phyloP scores from a whole-genome alignment of 2,797 vertebrate species.

The Fratercula arctica region DNA sequence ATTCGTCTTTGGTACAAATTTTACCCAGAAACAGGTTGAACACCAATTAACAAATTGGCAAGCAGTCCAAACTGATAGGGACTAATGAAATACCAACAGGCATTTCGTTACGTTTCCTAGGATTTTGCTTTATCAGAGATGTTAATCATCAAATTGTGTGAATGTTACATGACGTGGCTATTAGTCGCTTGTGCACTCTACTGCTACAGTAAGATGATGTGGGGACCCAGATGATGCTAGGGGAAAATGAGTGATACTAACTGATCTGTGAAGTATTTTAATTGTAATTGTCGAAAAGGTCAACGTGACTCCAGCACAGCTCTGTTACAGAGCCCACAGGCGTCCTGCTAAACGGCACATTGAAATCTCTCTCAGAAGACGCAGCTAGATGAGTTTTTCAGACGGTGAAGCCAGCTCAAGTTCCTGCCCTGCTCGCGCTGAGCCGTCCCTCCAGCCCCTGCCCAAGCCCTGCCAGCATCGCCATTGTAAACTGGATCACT shows the following conservation, averaged over 20 bases:
- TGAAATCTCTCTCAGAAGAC: not conserved
- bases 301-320: not conserved
- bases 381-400: not conserved
- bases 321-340: not conserved
- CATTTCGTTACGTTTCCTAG: not conserved
- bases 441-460: not conserved
- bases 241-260: not conserved
- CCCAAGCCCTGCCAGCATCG: not conserved
- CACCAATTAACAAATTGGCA: not conserved
- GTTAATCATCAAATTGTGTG: not conserved
- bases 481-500: not conserved
- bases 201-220: not conserved
- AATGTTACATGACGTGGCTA: accelerated
- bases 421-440: not conserved
- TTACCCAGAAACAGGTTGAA: not conserved
- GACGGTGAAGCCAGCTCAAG: not conserved
- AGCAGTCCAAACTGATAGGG: not conserved
- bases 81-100: not conserved
- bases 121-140: not conserved
- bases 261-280: not conserved
- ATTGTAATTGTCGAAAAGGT: not conserved
- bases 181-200: not conserved
- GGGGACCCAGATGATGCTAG: not conserved
- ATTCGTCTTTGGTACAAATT: not conserved
- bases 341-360: not conserved